Base-by-base conservation (phyloP, 2,888 invertebrate genomes). In the Scaptomyza cyrtandrae region DNA sequence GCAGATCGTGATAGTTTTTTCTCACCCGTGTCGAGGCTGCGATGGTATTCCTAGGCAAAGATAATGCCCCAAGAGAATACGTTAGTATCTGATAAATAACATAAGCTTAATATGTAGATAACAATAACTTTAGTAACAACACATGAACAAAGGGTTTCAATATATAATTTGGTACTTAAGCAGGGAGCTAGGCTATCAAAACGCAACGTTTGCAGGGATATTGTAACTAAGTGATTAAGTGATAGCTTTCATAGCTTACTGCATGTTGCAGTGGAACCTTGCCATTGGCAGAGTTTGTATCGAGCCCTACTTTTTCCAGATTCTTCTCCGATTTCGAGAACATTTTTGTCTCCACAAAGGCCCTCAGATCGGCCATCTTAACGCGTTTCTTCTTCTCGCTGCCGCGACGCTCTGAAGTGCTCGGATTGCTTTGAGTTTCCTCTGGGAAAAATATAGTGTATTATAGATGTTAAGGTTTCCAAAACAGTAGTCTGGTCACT, bases 281-380 rank as follows among this genome's bases (percentile, higher is more conserved):
- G 87, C 90, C 92, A 88, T 91, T 91, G 77, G 90, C 85, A 71
- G 86, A 86, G 76, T 67, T 78, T 68, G 89, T 87, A 67, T 97
- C 96, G 52, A 96, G 95, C 68, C 96, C 97, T 90, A 97, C 96
- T 93, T 96, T 97, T 92, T 97, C 97, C 85, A 98, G 93, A 68
- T 97, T 96, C 92, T 97, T 97, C 86, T 98, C 97, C 0, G 98
- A 98, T 92, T 97, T 97, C 0, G 97, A 98, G 61, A 98, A 93
- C 81, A 98, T 93, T 92, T 97, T 97, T 0, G 97, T 97, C 91
- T 98, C 98, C 14, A 98, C 97, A 87, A 98, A 98, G 1, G 97
- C 96, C 91, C 96, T 95, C 39, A 98, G 92, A 90, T 98, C 98
- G 0, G 97, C 95, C 95, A 98, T 98, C 93, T 98, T 97, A 94